Evolutionary conservation across 2,888 invertebrate genomes (phyloP), one percentile per base, ranked within the genome.

Genomic region (Sphaerophoria taeniata): DNA sequence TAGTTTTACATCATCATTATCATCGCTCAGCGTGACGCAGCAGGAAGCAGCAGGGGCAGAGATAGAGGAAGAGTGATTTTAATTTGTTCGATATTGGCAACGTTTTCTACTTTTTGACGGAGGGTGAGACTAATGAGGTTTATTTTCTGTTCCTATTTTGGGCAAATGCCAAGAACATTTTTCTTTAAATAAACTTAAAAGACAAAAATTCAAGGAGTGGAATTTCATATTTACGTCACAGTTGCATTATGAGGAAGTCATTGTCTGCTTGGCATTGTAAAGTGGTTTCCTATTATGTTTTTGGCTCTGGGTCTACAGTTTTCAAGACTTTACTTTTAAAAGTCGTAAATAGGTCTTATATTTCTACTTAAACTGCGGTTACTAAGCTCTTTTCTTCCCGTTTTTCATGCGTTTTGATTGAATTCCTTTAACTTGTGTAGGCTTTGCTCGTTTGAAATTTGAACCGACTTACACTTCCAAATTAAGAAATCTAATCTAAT

Each of bases 31-130:
- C 14, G n/a, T 24, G 24, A 24, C 24, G 24, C 24, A 24, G n/a
- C 3, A 14, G 6, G 11, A 31, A 2, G 2, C 51, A 11, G 49
- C 6, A 12, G 12, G 16, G 36, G 2, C 6, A 6, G 14, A n/a
- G 24, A 9, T 31, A 6, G 12, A 34, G 55, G n/a, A 51, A 43
- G 45, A 24, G 33, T 11, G 53, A 24, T 43, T 56, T 65, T 78
- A 78, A 78, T 74, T 80, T 74, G 47, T 70, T 43, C 49, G 33
- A 53, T 34, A 56, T 74, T 74, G 49, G 56, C 78, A 72, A 39
- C 33, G 16, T 49, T 47, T 11, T 33, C 47, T 9, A 43, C 47
- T 33, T 16, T 63, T 63, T 65, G 14, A 9, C 49, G 14, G 33
- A 61, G 31, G 45, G 34, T 51, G 45, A 43, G 63, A 45, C 39